Percentiles rank a stretch among this genome's conserved stretches.
Conservation (phyloP, 2,888 invertebrate genomes). For the Phyllotreta striolata region DNA sequence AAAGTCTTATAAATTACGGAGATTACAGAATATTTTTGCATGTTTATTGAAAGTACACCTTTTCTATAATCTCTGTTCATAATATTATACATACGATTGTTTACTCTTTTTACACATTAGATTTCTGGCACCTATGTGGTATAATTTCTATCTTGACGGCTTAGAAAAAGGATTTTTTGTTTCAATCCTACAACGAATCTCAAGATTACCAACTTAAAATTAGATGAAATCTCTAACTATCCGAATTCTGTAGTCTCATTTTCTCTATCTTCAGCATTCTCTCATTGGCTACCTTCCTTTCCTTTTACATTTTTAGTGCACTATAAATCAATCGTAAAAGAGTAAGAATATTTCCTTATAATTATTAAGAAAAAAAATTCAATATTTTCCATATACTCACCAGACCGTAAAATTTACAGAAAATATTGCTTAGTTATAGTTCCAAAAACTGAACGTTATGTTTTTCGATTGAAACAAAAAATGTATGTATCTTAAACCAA, state of each 20-base stretch:
- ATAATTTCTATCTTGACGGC: constrained; percentile 44
- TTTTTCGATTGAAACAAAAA: constrained; percentile 21
- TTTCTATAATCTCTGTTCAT: constrained; percentile 42
- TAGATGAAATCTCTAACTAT: too few species aligned
- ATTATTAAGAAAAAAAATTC: too few species aligned
- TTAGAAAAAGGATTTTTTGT: constrained; percentile 27
- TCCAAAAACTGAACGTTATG: neutral
- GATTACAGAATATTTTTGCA: constrained; percentile 43
- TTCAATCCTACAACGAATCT: constrained; percentile 14
- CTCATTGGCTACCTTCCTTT: too few species aligned
- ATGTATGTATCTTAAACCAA: constrained; percentile 9
- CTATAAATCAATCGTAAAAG: too few species aligned
- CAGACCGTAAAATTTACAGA: too few species aligned
- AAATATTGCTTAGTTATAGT: too few species aligned
- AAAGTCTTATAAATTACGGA: constrained; percentile 47
- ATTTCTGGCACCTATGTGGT: constrained; percentile 50
- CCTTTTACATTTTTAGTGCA: too few species aligned
- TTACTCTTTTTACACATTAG: constrained; percentile 48
- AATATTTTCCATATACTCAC: too few species aligned
- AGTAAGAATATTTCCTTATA: too few species aligned
- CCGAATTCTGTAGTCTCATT: too few species aligned
- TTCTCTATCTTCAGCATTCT: too few species aligned
- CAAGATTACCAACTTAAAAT: neutral
- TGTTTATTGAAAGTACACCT: constrained; percentile 37
- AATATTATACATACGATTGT: constrained; percentile 51